phyloP scores from a whole-genome alignment of 1,140 invertebrate species.

The Conopomorpha cramerella region DNA sequence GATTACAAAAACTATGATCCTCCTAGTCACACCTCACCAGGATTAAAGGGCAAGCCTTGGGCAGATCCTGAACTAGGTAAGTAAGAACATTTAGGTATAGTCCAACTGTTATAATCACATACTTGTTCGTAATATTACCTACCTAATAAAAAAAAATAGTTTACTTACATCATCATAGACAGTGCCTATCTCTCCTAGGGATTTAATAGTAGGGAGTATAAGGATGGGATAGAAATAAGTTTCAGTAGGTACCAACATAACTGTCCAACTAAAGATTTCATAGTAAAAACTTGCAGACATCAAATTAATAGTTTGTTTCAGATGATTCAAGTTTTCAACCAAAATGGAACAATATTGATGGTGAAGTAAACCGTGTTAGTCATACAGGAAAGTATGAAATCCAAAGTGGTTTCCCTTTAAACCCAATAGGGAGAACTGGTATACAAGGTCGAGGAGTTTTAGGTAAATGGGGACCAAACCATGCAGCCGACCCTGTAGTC shows the following conservation, averaged over 20 bases:
- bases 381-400: slow-evolving; percentile 71
- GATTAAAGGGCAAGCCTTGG: slow-evolving; percentile 74
- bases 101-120: no score
- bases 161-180: no score
- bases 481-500: slow-evolving; percentile 89
- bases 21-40: slow-evolving; percentile 68
- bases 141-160: no score
- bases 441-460: slow-evolving; percentile 77
- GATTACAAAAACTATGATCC: slow-evolving; percentile 78
- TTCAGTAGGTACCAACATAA: no score
- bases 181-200: no score
- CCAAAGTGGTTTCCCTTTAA: slow-evolving; percentile 68
- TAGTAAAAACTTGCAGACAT: no score
- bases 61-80: slow-evolving; percentile 77
- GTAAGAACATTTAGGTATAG: no score
- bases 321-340: slow-evolving; percentile 66
- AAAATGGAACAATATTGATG: slow-evolving; percentile 83
- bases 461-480: slow-evolving; percentile 94
- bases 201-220: no score
- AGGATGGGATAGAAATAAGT: no score
- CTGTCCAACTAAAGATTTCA: no score
- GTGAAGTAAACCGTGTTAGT: slow-evolving; percentile 77
- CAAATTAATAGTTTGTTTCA: slow-evolving; percentile 10
- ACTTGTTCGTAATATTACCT: no score
- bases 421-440: slow-evolving; percentile 88